These are phyloP conservation scores for Phycodurus eques DNA, from an alignment of 2,113 vertebrate genomes.

Conservation along the genomic window DNA sequence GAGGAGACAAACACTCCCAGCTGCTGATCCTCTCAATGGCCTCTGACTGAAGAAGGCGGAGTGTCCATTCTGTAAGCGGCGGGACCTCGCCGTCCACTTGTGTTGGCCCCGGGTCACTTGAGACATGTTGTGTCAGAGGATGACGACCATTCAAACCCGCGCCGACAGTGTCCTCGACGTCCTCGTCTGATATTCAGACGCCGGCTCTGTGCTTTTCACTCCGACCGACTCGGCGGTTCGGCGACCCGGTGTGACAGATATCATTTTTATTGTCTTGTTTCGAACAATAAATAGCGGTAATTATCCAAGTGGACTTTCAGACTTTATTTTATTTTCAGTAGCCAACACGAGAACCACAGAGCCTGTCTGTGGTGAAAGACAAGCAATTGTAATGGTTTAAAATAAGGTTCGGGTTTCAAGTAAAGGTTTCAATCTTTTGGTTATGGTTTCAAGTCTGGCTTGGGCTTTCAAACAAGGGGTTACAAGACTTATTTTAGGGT, in stretches of 20 bases:
- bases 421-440: no score
- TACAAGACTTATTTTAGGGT: no score
- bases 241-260: no score
- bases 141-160: conserved; percentile 11
- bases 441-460: no score
- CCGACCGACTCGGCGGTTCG: neutral
- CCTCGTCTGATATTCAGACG: neutral
- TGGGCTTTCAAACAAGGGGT: no score
- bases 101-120: conserved; percentile 34
- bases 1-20: conserved; percentile 66
- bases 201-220: neutral
- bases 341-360: neutral
- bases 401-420: no score
- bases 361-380: neutral
- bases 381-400: neutral
- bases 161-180: neutral
- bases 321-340: neutral
- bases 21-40: conserved; percentile 57
- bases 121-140: conserved; percentile 39
- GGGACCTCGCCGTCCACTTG: conserved; percentile 33
- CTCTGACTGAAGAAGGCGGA: conserved; percentile 48
- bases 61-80: conserved; percentile 34
- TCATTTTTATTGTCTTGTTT: no score
- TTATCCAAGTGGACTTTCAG: neutral
- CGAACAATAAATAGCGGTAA: no score